A percentile compares a stretch with the other conserved stretches of the same genome.
phyloP scores from a whole-genome alignment of 2,888 invertebrate genomes.

The Phragmatobia fuliginosa region DNA sequence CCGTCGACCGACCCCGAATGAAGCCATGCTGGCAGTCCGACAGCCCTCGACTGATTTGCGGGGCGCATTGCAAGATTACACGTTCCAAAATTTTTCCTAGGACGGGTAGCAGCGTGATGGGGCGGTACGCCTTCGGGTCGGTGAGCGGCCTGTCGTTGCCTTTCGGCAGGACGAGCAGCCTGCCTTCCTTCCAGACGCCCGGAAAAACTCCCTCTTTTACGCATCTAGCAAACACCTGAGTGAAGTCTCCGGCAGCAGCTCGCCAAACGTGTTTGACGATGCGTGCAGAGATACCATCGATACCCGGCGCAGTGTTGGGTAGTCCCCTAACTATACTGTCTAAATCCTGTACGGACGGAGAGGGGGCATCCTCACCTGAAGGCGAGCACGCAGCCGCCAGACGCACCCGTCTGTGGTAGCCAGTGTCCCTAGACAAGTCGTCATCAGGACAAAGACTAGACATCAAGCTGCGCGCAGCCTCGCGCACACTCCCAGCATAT shows the following conservation, averaged over 20 bases:
- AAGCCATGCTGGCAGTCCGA: too few relatives aligned
- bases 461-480: constrained; percentile 23
- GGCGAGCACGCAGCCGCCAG: constrained; percentile 33
- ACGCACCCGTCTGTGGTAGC: constrained; percentile 40
- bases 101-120: too few relatives aligned
- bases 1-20: not conserved
- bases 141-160: too few relatives aligned
- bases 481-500: constrained; percentile 12
- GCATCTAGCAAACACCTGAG: too few relatives aligned
- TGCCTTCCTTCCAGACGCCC: too few relatives aligned
- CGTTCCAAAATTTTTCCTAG: too few relatives aligned
- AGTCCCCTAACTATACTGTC: constrained; percentile 30
- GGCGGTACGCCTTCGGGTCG: too few relatives aligned
- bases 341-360: constrained; percentile 2
- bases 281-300: not conserved
- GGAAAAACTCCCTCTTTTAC: too few relatives aligned
- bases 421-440: constrained; percentile 17
- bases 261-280: not conserved
- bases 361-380: constrained; percentile 17
- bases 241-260: too few relatives aligned
- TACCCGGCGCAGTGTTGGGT: constrained; percentile 38
- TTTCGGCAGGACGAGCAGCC: too few relatives aligned
- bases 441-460: constrained; percentile 52
- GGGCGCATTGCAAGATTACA: too few relatives aligned
- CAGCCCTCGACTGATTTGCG: too few relatives aligned